Base-by-base conservation (phyloP, 2,113 vertebrate species). In the Chionis minor region DNA sequence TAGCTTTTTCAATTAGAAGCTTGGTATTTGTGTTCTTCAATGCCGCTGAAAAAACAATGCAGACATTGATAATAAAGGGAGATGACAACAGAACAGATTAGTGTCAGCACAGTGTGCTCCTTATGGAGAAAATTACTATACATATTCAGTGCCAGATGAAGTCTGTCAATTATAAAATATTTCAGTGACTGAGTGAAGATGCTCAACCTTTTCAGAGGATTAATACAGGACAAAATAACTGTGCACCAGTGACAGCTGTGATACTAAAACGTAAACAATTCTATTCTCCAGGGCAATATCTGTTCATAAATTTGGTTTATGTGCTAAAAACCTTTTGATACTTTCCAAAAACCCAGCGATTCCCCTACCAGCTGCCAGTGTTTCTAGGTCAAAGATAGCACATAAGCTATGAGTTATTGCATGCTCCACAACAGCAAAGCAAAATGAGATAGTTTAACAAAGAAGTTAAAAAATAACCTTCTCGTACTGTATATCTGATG, bases 1-100 rank as follows among this genome's bases (percentile, higher is more conserved):
- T 97, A 79, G 93, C 95, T 97, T 97, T 98, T 96, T 96, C 97
- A 98, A 85, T 98, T 98, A 97, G 91, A 91, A 71, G 73, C 97
- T 97, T 92, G 40, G 1, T 96, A 97, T 97, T 94, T 98, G 66
- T 95, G 94, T 96, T 97, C 69, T 56, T 95, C 63, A 30, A 1
- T 52, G 95, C 88, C 59, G 84, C 84, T 23, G 91, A 27, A 73
- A 96, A 96, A 95, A 96, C 92, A 97, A 95, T 71, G 92, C 94
- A 96, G 96, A 59, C 81, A 22, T 74, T 94, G 96, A 95, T 97
- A 95, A 97, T 97, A 94, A 97, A 96, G 95, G 96, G 88, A 97
- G 94, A 97, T 58, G 90, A 97, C 97, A 97, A 96, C 73, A 94
- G 82, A 94, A 96, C 85, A 96, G 95, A 96, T 98, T 97, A 98